These are phyloP conservation scores for Acanthisitta chloris DNA, from an alignment of 2,113 vertebrate species.

Conservation along the genomic window DNA sequence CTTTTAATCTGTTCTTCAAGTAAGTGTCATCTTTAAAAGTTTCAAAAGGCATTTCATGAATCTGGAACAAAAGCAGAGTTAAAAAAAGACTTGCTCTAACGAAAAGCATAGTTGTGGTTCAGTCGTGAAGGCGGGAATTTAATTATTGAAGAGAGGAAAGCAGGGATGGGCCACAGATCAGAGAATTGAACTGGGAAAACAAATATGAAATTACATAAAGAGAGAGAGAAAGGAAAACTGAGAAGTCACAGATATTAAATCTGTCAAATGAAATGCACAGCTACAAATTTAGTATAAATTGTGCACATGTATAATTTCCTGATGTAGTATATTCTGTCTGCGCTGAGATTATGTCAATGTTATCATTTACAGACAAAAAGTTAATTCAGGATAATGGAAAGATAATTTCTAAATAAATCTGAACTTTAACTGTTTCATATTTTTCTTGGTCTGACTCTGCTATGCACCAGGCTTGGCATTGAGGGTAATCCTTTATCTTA, in stretches of 20 bases:
- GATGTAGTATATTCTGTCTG: accelerated
- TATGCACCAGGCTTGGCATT: background rate
- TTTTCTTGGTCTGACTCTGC: background rate
- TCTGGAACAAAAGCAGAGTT: slow-evolving; percentile 26
- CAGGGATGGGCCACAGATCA: background rate
- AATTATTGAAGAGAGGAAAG: background rate
- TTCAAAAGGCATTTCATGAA: slow-evolving; percentile 26
- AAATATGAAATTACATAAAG: background rate
- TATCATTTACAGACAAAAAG: background rate
- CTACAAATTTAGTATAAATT: background rate
- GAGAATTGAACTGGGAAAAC: background rate
- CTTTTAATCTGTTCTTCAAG: slow-evolving; percentile 49
- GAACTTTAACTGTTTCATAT: background rate
- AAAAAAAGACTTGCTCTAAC: background rate
- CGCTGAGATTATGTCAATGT: background rate
- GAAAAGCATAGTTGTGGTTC: background rate
- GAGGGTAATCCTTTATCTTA: background rate
- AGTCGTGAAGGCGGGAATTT: background rate
- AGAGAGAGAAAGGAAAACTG: background rate
- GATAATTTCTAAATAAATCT: background rate
- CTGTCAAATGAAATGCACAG: background rate
- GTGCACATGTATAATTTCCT: background rate
- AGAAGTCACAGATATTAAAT: background rate
- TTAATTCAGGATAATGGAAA: background rate
- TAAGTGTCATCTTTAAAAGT: background rate